Conservation (phyloP, 2,888 invertebrate species). For the Laothoe populi region DNA sequence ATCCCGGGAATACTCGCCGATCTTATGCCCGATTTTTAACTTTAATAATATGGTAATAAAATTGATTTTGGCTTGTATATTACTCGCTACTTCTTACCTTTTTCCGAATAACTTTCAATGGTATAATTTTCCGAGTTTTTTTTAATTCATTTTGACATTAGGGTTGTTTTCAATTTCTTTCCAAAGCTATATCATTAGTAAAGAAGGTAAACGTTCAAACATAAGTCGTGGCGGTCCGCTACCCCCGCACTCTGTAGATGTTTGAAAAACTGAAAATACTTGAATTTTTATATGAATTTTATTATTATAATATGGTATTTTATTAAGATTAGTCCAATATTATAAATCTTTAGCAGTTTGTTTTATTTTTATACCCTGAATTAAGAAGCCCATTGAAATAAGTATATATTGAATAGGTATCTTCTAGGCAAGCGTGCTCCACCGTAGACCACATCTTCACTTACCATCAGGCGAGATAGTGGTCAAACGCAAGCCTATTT, state of each 20-base stretch:
- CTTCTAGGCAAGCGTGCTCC: no score
- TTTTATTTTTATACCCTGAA: constrained; percentile 61
- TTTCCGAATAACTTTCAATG: no score
- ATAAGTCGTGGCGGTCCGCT: background rate
- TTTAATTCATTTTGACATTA: no score
- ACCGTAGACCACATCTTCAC: no score
- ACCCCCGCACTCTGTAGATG: constrained; percentile 53
- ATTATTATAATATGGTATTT: constrained; percentile 83
- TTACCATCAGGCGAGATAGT: no score
- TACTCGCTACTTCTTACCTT: no score
- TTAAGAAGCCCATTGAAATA: background rate
- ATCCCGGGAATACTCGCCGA: no score
- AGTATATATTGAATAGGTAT: background rate
- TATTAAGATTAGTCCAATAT: constrained; percentile 84
- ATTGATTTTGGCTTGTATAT: no score
- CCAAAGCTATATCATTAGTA: background rate
- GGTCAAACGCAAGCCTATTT: no score
- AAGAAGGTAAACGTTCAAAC: background rate
- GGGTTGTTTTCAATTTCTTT: background rate
- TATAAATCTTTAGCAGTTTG: constrained; percentile 70
- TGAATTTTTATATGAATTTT: constrained; percentile 84
- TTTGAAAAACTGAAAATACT: constrained; percentile 79
- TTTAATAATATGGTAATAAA: no score
- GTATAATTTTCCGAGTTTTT: no score
- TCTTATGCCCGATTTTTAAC: no score